Evolutionary conservation across 2,888 invertebrate genomes (phyloP).

Genomic region (Drosophila anomalipes): DNA sequence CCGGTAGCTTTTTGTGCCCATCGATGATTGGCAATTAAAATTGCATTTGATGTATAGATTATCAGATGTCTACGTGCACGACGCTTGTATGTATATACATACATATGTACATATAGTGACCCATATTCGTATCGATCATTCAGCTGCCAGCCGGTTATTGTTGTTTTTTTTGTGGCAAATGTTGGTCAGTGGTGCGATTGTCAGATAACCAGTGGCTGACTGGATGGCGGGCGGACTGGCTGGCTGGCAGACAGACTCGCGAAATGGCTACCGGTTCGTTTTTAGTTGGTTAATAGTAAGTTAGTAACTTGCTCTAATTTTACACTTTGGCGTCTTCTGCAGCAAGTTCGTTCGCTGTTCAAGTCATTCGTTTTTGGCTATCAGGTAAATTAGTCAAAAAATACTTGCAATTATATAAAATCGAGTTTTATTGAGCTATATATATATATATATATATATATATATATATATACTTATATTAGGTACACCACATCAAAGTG

Average conservation of each 20-base stretch:
- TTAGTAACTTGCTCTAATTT: constrained; percentile 40
- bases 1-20: constrained; percentile 18
- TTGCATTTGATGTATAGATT: constrained; percentile 59
- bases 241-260: constrained; percentile 8
- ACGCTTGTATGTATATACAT: neutral
- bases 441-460: constrained; percentile 13
- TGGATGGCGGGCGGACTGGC: constrained; percentile 1
- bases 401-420: constrained; percentile 65
- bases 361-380: constrained; percentile 44
- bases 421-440: constrained; percentile 53
- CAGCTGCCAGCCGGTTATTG: constrained; percentile 37
- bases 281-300: constrained; percentile 3
- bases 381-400: constrained; percentile 67
- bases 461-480: too few species aligned
- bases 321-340: constrained; percentile 16
- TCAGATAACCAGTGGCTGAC: constrained; percentile 47
- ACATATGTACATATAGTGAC: constrained; percentile 38
- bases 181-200: constrained; percentile 73
- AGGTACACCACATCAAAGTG: constrained; percentile 10
- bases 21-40: constrained; percentile 76
- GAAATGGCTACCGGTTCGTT: constrained; percentile 57
- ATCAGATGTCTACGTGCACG: constrained; percentile 65
- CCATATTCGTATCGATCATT: constrained; percentile 58
- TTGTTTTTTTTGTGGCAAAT: constrained; percentile 37
- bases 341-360: constrained; percentile 40